A percentile compares a stretch with the other conserved stretches of the same genome.
phyloP scores from a whole-genome alignment of 2,797 vertebrate genomes.

The Bucorvus abyssinicus region DNA sequence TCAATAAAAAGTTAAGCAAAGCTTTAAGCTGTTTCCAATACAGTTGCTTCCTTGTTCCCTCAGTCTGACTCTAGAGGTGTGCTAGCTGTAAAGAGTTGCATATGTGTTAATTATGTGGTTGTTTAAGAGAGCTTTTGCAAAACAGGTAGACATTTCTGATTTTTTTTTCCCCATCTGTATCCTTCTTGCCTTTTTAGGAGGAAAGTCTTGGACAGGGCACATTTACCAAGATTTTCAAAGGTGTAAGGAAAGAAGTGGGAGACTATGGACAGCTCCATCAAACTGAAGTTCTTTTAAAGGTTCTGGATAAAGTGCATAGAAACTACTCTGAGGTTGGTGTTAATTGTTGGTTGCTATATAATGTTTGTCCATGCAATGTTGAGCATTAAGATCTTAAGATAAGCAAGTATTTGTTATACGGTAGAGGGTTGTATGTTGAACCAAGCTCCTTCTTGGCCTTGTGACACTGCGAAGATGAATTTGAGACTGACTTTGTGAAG shows the following conservation, averaged over 20 bases:
- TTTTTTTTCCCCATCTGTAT: neutral
- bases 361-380: neutral
- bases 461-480: neutral
- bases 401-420: neutral
- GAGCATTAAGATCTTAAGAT: neutral
- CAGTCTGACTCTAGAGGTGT: neutral
- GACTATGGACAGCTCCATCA: constrained; percentile 92
- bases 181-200: constrained; percentile 74
- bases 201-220: constrained; percentile 95
- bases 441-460: neutral
- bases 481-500: neutral
- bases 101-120: neutral
- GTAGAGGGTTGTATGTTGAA: neutral
- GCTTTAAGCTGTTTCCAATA: neutral
- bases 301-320: constrained; percentile 92
- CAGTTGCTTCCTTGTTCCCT: neutral
- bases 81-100: neutral
- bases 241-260: constrained; percentile 87
- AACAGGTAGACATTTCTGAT: neutral
- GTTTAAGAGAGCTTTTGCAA: neutral
- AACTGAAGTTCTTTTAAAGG: constrained; percentile 92
- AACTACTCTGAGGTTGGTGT: constrained; percentile 92
- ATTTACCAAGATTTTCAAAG: constrained; percentile 94
- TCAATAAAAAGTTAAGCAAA: neutral
- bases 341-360: neutral